phyloP scores from a whole-genome alignment of 2,888 invertebrate species.

The Drosophila rellima region DNA sequence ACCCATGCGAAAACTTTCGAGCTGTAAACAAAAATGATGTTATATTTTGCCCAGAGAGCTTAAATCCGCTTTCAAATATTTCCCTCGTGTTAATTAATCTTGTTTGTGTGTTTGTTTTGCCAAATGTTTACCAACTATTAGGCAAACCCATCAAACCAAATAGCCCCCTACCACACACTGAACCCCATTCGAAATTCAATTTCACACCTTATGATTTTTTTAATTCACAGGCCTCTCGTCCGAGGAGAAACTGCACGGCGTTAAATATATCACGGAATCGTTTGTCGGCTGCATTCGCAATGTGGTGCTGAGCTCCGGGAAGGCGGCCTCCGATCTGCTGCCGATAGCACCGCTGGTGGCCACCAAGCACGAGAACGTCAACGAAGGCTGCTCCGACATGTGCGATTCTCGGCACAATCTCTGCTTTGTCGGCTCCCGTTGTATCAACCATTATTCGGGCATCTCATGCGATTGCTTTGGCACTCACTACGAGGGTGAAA shows the following conservation, averaged over 20 bases:
- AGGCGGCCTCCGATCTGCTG: constrained; percentile 93
- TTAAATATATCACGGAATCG: constrained; percentile 96
- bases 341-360: constrained; percentile 94
- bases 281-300: constrained; percentile 96
- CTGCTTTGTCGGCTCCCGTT: constrained; percentile 94
- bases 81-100: constrained; percentile 77
- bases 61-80: constrained; percentile 71
- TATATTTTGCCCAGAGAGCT: constrained; percentile 35
- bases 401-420: constrained; percentile 93
- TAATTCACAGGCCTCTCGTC: constrained; percentile 90
- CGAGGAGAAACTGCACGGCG: constrained; percentile 94
- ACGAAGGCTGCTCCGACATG: constrained; percentile 94
- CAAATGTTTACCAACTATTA: constrained; percentile 55
- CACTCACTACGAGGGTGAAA: constrained; percentile 95
- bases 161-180: not conserved
- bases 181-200: constrained; percentile 14
- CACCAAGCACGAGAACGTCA: constrained; percentile 95
- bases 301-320: constrained; percentile 94
- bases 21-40: constrained; percentile 67
- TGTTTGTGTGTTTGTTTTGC: constrained; percentile 52
- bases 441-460: constrained; percentile 96
- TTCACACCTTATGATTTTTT: constrained; percentile 4
- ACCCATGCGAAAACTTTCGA: constrained; percentile 58
- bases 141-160: constrained; percentile 18
- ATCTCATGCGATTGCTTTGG: constrained; percentile 97